Percentiles rank a stretch among this genome's conserved stretches.
These are phyloP conservation scores for Strix aluco DNA, from an alignment of 2,113 vertebrate genomes.

Conservation along the genomic window DNA sequence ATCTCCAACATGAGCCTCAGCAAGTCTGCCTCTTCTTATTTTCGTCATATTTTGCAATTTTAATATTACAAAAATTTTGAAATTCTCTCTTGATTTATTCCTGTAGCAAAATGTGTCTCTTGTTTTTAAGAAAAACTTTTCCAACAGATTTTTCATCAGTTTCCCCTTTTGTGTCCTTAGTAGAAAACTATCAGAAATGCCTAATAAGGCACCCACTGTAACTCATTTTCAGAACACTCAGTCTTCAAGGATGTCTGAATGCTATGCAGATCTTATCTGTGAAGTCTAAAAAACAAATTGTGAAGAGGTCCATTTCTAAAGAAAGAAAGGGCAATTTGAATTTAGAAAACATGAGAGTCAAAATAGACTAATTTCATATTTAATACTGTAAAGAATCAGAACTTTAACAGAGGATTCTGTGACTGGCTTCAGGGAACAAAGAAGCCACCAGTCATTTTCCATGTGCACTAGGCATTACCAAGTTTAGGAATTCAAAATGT, in stretches of 20 bases:
- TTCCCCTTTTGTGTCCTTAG: background rate
- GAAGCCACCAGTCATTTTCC: background rate
- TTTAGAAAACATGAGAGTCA: background rate
- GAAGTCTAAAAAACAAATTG: background rate
- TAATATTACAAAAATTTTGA: background rate
- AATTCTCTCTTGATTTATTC: background rate
- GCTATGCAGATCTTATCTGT: background rate
- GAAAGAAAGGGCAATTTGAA: background rate
- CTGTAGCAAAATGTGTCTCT: background rate
- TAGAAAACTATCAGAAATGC: background rate
- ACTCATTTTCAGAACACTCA: background rate
- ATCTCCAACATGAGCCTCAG: background rate
- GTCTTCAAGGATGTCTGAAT: background rate
- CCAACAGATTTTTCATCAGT: background rate
- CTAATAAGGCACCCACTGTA: background rate
- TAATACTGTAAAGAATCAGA: background rate
- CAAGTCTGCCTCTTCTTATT: background rate
- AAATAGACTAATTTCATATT: background rate
- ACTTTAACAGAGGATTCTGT: background rate
- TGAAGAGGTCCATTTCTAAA: background rate
- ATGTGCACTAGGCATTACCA: background rate
- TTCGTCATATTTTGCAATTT: background rate
- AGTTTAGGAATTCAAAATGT: background rate
- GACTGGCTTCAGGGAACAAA: background rate
- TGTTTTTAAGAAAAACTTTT: background rate